Evolutionary conservation across 2,797 vertebrate genomes (phyloP), one percentile per base, ranked within the genome.

Genomic region (Amblyraja radiata): DNA sequence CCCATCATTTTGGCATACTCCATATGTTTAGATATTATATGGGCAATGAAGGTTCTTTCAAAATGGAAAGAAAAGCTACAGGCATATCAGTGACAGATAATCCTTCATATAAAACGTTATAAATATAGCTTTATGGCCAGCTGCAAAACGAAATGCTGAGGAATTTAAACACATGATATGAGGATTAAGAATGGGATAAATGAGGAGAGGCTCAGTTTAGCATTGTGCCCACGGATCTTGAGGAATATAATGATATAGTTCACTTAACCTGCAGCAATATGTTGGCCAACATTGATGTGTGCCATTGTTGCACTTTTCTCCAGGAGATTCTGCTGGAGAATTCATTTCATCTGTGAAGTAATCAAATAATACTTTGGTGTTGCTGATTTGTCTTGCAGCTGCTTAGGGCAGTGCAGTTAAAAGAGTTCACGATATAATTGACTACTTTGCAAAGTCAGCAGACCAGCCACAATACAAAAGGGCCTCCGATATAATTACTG

Each of bases 121-220:
- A 83, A 83, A 83, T 93, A 93, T 65, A 93, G 79, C 63, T 61
- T 93, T 76, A 93, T 76, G n/a, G 68, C 81, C 79, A 86, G 78
- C 93, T 93, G 93, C 93, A 81, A 93, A 93, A 76, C 78, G 83
- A 93, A 86, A 84, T 86, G 65, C 79, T 73, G 90, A 93, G 81
- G 81, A 93, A 93, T 93, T 83, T 65, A 86, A 93, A 88, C 93
- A 93, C 81, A 93, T 93, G 93, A 58, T 93, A 58, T n/a, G 71
- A 54, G 93, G 93, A 93, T 93, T 93, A 93, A 39, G 28, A 88
- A 32, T 83, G 71, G 79, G 93, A 93, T 86, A 84, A 92, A 92
- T 92, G 71, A 92, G 90, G 36, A 76, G 39, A 28, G 90, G 68
- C 39, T 14, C 90, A 92, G 90, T 46, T 58, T 54, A 58, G 23